Evolutionary conservation across 23 tunicate genomes (phyloP), one percentile per base, ranked within the genome.

Genomic region (Halocynthia aurantium): DNA sequence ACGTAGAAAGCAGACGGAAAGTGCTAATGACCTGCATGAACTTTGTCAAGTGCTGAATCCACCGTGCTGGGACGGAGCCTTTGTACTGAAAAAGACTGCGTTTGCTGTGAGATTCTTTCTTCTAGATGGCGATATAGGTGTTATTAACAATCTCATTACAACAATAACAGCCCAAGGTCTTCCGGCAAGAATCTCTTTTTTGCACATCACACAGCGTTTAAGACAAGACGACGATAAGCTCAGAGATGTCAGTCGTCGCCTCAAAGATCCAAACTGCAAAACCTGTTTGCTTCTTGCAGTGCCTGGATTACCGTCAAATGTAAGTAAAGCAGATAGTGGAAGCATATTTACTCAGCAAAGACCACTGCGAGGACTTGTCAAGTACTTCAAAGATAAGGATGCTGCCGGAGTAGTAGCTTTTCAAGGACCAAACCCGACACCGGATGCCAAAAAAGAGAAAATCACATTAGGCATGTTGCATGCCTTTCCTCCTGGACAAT

Each of bases 41-140:
- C 53, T 92, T 6, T 92, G 98, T 52, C 92, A 86, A 50, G 73
- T 73, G 17, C 82, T 92, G 63, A 86, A 86, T 52, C 98, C 98
- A 8, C 98, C 98, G 0, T 92, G 98, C 75, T 92, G 98, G 98
- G 93, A 92, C 57, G 98, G 98, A 57, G 98, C 93, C 10, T 86
- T 92, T 82, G 92, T 86, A 7, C 54, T 92, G 54, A 92, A 92
- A 71, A 92, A 92, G 52, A 78, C 88, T 82, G 89, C 88, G 6
- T 92, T 92, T 79, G 86, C 98, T 51, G 98, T 92, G 8, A 69
- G 84, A 49, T 92, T 92, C 61, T 92, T 86, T 68, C 50, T 92
- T 17, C 75, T 92, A 18, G 88, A 92, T 75, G 98, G 98, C 18
- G 98, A 92, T 57, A 84, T 92, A 85, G 92, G 92, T 5, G 64